phyloP scores from a whole-genome alignment of 2,888 invertebrate species.

The Xylota sylvarum region DNA sequence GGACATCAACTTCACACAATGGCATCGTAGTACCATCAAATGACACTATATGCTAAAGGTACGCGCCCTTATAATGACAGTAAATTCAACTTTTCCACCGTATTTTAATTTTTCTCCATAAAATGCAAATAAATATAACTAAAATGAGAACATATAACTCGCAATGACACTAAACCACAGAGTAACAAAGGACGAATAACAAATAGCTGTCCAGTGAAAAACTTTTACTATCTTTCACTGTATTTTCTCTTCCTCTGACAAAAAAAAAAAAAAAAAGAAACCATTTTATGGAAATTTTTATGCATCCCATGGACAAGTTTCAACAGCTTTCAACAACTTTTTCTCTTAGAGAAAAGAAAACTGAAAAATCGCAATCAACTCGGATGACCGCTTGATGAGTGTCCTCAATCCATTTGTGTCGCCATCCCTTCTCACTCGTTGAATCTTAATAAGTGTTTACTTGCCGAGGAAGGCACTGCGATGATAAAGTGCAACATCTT shows the following conservation, averaged over 20 bases:
- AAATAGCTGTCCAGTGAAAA: conserved; percentile 3
- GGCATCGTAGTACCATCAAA: no score
- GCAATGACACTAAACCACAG: no score
- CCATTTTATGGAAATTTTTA: conserved; percentile 26
- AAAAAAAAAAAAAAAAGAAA: neutral
- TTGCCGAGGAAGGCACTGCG: neutral
- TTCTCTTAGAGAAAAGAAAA: neutral
- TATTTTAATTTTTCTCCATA: no score
- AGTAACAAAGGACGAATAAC: neutral
- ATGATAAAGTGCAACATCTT: conserved; percentile 54
- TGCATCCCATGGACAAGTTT: conserved; percentile 23
- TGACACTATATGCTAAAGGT: no score
- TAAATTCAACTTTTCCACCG: no score
- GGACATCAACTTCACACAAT: no score
- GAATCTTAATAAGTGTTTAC: conserved; percentile 54
- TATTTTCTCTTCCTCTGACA: neutral
- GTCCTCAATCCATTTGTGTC: conserved; percentile 55
- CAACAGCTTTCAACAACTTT: conserved; percentile 11
- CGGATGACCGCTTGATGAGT: conserved; percentile 62
- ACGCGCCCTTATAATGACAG: no score
- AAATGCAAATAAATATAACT: no score
- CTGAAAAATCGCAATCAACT: conserved; percentile 69
- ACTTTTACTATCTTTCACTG: neutral
- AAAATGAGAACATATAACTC: no score
- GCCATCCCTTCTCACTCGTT: conserved; percentile 30